These are phyloP conservation scores for Acanthurus leucopareius DNA, from an alignment of 2,797 vertebrate genomes.

Conservation along the genomic window DNA sequence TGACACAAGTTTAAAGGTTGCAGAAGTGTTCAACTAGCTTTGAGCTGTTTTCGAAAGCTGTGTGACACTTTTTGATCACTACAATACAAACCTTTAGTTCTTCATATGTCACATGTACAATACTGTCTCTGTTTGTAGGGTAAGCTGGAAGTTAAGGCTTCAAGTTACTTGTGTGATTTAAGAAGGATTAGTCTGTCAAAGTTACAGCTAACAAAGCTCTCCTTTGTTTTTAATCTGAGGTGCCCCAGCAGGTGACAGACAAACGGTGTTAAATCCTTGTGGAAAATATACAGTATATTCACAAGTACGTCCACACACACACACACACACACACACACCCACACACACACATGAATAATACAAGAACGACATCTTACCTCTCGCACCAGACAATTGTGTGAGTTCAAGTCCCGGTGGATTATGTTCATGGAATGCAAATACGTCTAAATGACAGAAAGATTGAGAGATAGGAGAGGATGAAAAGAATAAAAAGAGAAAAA, in stretches of 20 bases:
- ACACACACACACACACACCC: not conserved
- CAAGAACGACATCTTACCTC: slow-evolving; percentile 87
- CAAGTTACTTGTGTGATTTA: slow-evolving; percentile 20
- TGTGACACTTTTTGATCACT: too few species aligned
- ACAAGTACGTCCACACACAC: slow-evolving; percentile 27
- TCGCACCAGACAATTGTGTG: slow-evolving; percentile 96
- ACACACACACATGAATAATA: slow-evolving; percentile 4
- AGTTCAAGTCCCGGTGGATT: slow-evolving; percentile 98
- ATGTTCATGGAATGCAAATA: slow-evolving; percentile 99
- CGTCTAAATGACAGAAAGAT: slow-evolving; percentile 81
- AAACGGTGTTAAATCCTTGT: slow-evolving; percentile 43
- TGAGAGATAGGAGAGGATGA: slow-evolving; percentile 22
- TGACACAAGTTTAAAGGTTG: not conserved
- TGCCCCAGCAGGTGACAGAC: slow-evolving; percentile 38
- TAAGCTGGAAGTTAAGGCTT: slow-evolving; percentile 29
- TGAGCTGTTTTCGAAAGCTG: not conserved
- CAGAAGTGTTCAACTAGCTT: not conserved
- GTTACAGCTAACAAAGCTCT: slow-evolving; percentile 54
- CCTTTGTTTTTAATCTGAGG: slow-evolving; percentile 48
- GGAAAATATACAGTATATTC: slow-evolving; percentile 47
- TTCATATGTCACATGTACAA: slow-evolving; percentile 30
- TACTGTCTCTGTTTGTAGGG: slow-evolving; percentile 26
- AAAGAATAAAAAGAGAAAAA: slow-evolving; percentile 12
- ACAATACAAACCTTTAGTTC: slow-evolving; percentile 17
- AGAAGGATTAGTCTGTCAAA: slow-evolving; percentile 39